Evolutionary conservation across 2,797 vertebrate genomes (phyloP), one percentile per base, ranked within the genome.

Genomic region (Pseudotriccus pelzelni): DNA sequence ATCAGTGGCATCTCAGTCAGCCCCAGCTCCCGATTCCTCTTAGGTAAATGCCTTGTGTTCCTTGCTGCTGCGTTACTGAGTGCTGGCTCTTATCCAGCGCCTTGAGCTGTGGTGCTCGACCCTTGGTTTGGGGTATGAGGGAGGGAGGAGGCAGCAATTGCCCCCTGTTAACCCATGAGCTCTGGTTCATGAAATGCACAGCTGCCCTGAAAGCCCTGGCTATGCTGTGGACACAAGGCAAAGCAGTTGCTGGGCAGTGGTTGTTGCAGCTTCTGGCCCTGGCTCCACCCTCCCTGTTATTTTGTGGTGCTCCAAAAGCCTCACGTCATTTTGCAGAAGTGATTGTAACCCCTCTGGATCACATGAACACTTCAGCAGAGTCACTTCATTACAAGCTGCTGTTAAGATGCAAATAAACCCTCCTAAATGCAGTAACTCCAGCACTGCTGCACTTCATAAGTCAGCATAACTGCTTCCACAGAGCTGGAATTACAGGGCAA

Each of bases 261-360:
- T 34, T 14, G 32, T 76, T 87, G 87, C 79, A 70, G 87, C 59
- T 69, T 49, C 68, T 89, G 34, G 63, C 49, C 37, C 32, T 78
- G 73, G 43, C 92, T 94, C 87, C 87, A 37, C 86, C 87, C 28
- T 76, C 76, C 36, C 75, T 39, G 34, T 66, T 84, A 24, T 39
- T 78, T 70, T 80, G 87, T 70, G 76, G 69, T 76, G 56, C 85
- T 94, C 88, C 60, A 44, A 23, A 64, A 70, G 55, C 50, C 88
- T 93, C 93, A 83, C 50, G n/a, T 97, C 84, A 60, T 59, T 78
- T 90, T 95, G 96, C 93, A 97, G 89, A 90, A 94, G 83, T 47
- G 89, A 70, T 86, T 64, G 83, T 94, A 88, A 50, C 95, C 91
- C 89, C 80, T 79, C 85, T 0, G 16, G 77, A 89, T 94, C 94